A percentile compares a stretch with the other conserved stretches of the same genome.
Evolutionary conservation across 2,888 invertebrate species (phyloP).

Genomic region (Torymus aiolomorphi): DNA sequence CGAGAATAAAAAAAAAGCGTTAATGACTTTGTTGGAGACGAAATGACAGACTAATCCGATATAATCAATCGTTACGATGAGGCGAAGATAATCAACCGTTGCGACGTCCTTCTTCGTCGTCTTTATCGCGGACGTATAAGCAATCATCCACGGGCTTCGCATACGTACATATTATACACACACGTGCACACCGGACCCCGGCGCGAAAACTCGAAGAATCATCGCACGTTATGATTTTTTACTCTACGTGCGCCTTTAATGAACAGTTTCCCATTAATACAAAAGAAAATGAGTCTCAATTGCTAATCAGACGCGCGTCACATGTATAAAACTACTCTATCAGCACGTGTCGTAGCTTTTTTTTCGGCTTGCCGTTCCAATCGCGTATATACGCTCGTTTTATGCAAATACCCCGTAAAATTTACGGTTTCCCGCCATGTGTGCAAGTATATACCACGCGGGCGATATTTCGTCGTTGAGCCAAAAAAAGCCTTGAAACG

Average conservation of each 20-base stretch:
- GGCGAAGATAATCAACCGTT: slow-evolving; percentile 12
- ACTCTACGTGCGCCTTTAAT: too few relatives aligned
- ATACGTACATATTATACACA: background rate
- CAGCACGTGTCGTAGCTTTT: background rate
- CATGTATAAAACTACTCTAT: background rate
- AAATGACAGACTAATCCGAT: too few relatives aligned
- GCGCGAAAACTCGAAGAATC: background rate
- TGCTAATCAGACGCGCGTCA: background rate
- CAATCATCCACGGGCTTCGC: too few relatives aligned
- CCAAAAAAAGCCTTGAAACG: slow-evolving; percentile 10
- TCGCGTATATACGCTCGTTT: background rate
- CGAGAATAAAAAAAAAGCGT: background rate
- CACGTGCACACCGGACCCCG: background rate
- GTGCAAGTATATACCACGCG: too few relatives aligned
- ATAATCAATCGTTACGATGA: too few relatives aligned
- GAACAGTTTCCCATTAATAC: too few relatives aligned
- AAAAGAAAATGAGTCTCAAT: slow-evolving; percentile 15
- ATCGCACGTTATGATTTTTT: slow-evolving; percentile 1
- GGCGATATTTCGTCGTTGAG: background rate
- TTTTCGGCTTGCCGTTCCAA: background rate
- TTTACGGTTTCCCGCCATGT: slow-evolving; percentile 13
- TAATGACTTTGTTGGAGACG: too few relatives aligned
- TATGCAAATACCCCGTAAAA: slow-evolving; percentile 29
- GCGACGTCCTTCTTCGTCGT: too few relatives aligned
- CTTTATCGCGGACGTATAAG: too few relatives aligned